These are phyloP conservation scores for Hormaphis cornu DNA, from an alignment of 1,140 invertebrate species.

Conservation along the genomic window DNA sequence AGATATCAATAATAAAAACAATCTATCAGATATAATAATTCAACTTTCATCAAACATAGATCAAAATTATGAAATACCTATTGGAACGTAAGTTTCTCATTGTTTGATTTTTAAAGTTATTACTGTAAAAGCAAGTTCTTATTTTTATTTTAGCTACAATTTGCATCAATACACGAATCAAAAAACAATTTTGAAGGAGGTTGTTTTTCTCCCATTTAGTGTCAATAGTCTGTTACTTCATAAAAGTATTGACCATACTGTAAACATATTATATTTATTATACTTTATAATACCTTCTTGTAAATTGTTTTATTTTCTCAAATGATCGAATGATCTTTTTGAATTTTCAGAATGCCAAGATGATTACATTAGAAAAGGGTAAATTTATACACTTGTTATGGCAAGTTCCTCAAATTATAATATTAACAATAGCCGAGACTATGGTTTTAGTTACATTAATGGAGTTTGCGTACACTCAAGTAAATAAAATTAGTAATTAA, in stretches of 20 bases:
- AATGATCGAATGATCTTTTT: too few species aligned
- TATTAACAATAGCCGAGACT: constrained; percentile 55
- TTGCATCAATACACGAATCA: background rate
- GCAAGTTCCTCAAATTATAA: constrained; percentile 55
- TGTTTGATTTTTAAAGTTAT: too few species aligned
- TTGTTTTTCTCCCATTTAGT: background rate
- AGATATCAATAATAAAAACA: background rate
- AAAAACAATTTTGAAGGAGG: background rate
- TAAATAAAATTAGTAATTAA: constrained; percentile 38
- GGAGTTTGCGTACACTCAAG: constrained; percentile 59
- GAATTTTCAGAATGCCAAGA: constrained; percentile 38
- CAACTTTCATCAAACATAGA: background rate
- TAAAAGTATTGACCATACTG: background rate
- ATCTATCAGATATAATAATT: background rate
- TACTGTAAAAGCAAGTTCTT: too few species aligned
- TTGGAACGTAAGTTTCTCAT: background rate
- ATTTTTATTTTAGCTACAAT: background rate
- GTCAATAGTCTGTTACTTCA: background rate
- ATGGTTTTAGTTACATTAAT: constrained; percentile 58
- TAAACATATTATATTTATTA: too few species aligned
- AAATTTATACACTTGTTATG: constrained; percentile 47
- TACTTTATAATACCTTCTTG: too few species aligned
- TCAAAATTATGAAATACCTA: background rate
- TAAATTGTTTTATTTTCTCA: too few species aligned
- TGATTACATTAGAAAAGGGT: background rate